Evolutionary conservation across 2,113 vertebrate species (phyloP).

Genomic region (Natator depressus): DNA sequence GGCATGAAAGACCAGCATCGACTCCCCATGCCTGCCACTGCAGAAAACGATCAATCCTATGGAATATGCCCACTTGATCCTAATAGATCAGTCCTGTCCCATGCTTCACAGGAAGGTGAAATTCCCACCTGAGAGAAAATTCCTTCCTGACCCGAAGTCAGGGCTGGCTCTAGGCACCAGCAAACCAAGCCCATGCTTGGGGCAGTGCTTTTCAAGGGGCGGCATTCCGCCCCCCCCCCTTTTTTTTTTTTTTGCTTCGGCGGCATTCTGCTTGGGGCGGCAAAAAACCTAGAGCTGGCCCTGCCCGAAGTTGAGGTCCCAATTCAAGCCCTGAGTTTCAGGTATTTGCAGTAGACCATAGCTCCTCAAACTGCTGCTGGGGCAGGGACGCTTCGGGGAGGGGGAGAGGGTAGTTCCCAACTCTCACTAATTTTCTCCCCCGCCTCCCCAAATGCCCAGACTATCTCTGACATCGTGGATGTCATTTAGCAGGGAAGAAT

Average conservation of each 20-base stretch:
- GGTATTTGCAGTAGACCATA: background rate
- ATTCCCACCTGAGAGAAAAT: background rate
- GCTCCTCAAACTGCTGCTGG: background rate
- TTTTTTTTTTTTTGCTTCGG: too few relatives aligned
- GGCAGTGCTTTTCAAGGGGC: too few relatives aligned
- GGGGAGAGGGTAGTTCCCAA: too few relatives aligned
- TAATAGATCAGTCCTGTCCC: background rate
- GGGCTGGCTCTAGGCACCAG: too few relatives aligned
- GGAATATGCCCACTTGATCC: background rate
- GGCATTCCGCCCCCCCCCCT: too few relatives aligned
- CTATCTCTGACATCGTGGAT: background rate
- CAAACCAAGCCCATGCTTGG: too few relatives aligned
- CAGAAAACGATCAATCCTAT: background rate
- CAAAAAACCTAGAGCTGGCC: too few relatives aligned
- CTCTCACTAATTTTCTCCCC: too few relatives aligned
- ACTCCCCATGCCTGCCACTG: background rate
- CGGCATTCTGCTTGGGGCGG: too few relatives aligned
- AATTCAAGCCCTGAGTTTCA: background rate
- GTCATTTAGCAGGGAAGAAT: background rate
- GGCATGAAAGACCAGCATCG: background rate
- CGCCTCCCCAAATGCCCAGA: background rate
- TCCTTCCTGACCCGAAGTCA: background rate
- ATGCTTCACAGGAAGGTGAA: background rate
- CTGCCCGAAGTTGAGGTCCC: background rate
- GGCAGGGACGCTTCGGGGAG: background rate